Percentiles rank a stretch among this genome's conserved stretches.
Evolutionary conservation across 23 tunicate species (phyloP).

Genomic region (Phallusia fumigata): DNA sequence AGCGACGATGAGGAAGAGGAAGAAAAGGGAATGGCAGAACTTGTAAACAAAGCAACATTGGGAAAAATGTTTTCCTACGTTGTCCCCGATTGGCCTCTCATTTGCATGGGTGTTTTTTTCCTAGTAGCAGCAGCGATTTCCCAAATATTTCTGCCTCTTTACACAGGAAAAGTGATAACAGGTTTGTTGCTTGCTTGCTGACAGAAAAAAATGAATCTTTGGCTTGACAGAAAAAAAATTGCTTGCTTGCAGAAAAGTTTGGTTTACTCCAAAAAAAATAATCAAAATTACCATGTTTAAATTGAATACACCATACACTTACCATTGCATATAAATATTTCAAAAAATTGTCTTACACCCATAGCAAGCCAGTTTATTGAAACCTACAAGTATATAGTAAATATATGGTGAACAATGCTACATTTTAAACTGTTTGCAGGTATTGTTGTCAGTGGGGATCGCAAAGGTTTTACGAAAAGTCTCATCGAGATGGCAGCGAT

Average conservation of each 20-base stretch:
- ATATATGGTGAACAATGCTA: no score
- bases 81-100: slow-evolving; percentile 41
- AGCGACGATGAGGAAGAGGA: background rate
- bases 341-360: no score
- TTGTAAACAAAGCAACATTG: slow-evolving; percentile 51
- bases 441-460: slow-evolving; percentile 48
- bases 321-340: no score
- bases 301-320: no score
- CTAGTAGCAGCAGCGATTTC: slow-evolving; percentile 61
- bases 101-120: slow-evolving; percentile 39
- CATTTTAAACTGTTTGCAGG: slow-evolving; percentile 25
- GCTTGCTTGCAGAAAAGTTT: background rate
- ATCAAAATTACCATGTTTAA: no score
- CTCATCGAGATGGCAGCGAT: slow-evolving; percentile 68
- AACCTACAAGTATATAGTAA: no score
- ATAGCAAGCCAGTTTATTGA: no score
- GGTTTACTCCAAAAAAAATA: no score
- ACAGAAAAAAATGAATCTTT: background rate
- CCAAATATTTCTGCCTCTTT: slow-evolving; percentile 72
- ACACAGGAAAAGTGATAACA: slow-evolving; percentile 74
- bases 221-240: background rate
- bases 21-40: slow-evolving; percentile 28
- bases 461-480: slow-evolving; percentile 24
- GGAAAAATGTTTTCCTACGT: slow-evolving; percentile 55
- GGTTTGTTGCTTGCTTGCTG: no score